Base-by-base conservation (phyloP, 2,888 invertebrate species). In the Leptinotarsa tumamoca region DNA sequence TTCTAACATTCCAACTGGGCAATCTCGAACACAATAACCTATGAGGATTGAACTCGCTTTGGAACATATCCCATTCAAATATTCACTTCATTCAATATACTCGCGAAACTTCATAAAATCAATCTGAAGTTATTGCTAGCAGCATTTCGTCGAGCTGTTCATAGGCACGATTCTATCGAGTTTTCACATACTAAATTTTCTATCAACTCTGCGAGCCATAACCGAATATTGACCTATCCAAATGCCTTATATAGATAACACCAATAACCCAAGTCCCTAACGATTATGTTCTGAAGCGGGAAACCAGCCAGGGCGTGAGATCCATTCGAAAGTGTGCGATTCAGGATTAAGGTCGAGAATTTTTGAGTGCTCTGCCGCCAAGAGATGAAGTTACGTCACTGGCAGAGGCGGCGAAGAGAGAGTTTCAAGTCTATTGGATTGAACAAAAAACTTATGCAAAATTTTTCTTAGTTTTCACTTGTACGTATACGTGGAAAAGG, bases 341-440 rank as follows among this genome's bases (percentile, higher is more conserved):
- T 63, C 63, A 33, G 63, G 63, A 63, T 63, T 63, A 27, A 33
- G 27, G 63, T 27, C 33, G 33, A 33, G 63, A 63, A 63, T 17
- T 63, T 63, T 33, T 7, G 27, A 33, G 18, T 63, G 27, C 15
- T 15, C 5, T 21, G 58, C 58, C 5, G 58, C 14, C 58, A 4
- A 18, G 56, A 58, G 56, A 21, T 58, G 58, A 33, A 33, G 63
- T 33, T 27, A 33, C 63, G 63, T 63, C 63, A 63, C 33, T 18
- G 17, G 15, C 63, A 63, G 33, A 7, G 63, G 33, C 63, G 33
- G 27, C 4, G n/a, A 17, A 3, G 27, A 13, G 23, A 33, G 5
- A 33, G 63, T 27, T 4, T 17, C 17, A 13, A 58, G 2, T 21
- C 23, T 17, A 4, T 3, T 21, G 33, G 33, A 33, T 33, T 7